Evolutionary conservation across 2,888 invertebrate species (phyloP).

Genomic region (Limnephilus marmoratus): DNA sequence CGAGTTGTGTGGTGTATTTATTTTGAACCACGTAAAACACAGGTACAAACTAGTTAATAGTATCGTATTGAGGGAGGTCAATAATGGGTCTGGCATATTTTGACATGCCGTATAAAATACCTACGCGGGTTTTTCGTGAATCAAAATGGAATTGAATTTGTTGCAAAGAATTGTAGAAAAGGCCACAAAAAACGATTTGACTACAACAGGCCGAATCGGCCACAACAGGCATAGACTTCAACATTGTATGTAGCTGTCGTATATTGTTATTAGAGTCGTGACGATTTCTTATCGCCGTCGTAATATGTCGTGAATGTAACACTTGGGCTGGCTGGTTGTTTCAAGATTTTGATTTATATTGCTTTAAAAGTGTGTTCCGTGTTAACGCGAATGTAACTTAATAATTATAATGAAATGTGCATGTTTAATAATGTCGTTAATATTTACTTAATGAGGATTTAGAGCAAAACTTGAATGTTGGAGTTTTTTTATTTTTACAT

Average conservation of each 20-base stretch:
- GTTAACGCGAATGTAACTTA: not conserved
- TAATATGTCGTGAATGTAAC: slow-evolving; percentile 18
- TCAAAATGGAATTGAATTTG: slow-evolving; percentile 17
- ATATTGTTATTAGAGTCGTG: not conserved
- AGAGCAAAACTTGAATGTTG: too few species aligned
- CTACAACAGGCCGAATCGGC: not conserved
- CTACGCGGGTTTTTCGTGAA: slow-evolving; percentile 8
- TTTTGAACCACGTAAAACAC: not conserved
- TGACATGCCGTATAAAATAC: slow-evolving; percentile 20
- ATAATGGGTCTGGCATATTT: slow-evolving; percentile 5
- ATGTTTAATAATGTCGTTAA: not conserved
- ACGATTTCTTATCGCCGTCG: slow-evolving; percentile 23
- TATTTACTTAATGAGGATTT: not conserved
- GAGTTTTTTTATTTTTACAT: too few species aligned
- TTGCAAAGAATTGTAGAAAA: not conserved
- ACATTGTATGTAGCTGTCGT: not conserved
- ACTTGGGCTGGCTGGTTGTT: not conserved
- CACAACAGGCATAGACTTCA: not conserved
- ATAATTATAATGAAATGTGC: not conserved
- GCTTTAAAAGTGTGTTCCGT: not conserved
- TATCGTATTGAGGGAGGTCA: slow-evolving; percentile 10
- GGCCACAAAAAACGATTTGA: not conserved
- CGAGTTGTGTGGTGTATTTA: not conserved
- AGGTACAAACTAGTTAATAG: not conserved
- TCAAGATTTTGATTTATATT: not conserved